Percentiles rank a stretch among this genome's conserved stretches.
phyloP scores from a whole-genome alignment of 2,797 vertebrate species.

The Zalophus californianus region DNA sequence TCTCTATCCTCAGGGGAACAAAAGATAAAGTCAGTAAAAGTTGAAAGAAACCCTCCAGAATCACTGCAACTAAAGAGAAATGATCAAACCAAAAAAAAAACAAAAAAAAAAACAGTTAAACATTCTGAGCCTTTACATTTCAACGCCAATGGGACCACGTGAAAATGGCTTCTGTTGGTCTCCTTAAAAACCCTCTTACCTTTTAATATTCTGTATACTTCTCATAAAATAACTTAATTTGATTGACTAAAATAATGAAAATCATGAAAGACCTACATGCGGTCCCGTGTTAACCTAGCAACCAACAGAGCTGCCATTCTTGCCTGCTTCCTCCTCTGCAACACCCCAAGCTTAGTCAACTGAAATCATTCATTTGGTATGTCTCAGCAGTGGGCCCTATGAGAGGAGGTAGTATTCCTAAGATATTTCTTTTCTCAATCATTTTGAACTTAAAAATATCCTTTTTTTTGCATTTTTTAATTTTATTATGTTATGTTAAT shows the following conservation, averaged over 20 bases:
- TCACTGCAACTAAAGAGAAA: not conserved
- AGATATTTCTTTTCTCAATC: constrained; percentile 44
- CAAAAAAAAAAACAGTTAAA: not conserved
- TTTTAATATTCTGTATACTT: constrained; percentile 8
- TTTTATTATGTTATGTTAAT: no score
- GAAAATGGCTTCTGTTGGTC: not conserved
- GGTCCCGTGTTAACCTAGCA: not conserved
- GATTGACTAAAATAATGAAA: constrained; percentile 16
- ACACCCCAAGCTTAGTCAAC: not conserved
- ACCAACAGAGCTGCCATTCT: not conserved
- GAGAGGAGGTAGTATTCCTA: constrained; percentile 41
- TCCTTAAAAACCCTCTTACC: not conserved
- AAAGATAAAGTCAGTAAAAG: constrained; percentile 25
- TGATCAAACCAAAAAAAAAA: not conserved
- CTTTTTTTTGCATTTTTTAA: not conserved
- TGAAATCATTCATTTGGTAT: not conserved
- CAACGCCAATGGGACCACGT: not conserved
- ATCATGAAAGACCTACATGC: not conserved
- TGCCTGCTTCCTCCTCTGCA: not conserved
- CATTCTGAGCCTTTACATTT: not conserved
- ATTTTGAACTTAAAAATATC: constrained; percentile 25
- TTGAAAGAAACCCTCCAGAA: constrained; percentile 33
- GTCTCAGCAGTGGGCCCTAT: not conserved
- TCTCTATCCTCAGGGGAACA: not conserved
- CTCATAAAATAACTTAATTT: constrained; percentile 30